A percentile compares a stretch with the other conserved stretches of the same genome.
Evolutionary conservation across 92 coral and sea anemone genomes (phyloP).

Genomic region (Siderastrea radians): DNA sequence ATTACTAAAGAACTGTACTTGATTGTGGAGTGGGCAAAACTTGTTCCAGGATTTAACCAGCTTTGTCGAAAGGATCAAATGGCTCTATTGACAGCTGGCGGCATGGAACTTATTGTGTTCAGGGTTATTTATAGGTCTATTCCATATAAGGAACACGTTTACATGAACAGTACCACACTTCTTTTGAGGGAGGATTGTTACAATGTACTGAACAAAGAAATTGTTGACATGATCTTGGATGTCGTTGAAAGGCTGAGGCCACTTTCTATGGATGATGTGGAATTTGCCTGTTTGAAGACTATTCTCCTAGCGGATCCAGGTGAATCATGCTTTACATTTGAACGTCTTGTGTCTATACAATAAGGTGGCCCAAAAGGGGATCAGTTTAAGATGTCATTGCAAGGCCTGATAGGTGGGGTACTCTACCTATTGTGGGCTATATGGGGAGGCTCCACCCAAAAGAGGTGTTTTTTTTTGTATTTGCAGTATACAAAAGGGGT

Average conservation of each 20-base stretch:
- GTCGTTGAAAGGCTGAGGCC: conserved; percentile 88
- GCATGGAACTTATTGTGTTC: conserved; percentile 93
- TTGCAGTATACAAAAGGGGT: too few species aligned
- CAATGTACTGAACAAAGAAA: conserved; percentile 81
- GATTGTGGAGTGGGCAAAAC: conserved; percentile 98
- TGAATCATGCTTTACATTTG: background rate
- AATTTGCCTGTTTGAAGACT: conserved; percentile 96
- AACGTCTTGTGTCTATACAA: background rate
- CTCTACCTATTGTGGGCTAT: too few species aligned
- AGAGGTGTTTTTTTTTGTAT: too few species aligned
- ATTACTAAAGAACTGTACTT: conserved; percentile 86
- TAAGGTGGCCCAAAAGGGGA: too few species aligned
- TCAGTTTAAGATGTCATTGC: too few species aligned
- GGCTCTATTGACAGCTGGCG: conserved; percentile 88
- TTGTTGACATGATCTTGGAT: conserved; percentile 94
- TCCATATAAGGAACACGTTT: conserved; percentile 81
- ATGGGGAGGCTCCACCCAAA: too few species aligned
- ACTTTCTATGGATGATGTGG: conserved; percentile 87
- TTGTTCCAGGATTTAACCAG: conserved; percentile 89
- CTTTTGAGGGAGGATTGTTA: conserved; percentile 80
- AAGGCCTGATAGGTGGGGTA: too few species aligned
- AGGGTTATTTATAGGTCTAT: conserved; percentile 93
- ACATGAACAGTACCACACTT: conserved; percentile 87
- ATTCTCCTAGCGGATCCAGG: conserved; percentile 96
- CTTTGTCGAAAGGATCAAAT: conserved; percentile 88